Evolutionary conservation across 2,797 vertebrate species (phyloP), one percentile per base, ranked within the genome.

Genomic region (Orientallactaga sibirica): DNA sequence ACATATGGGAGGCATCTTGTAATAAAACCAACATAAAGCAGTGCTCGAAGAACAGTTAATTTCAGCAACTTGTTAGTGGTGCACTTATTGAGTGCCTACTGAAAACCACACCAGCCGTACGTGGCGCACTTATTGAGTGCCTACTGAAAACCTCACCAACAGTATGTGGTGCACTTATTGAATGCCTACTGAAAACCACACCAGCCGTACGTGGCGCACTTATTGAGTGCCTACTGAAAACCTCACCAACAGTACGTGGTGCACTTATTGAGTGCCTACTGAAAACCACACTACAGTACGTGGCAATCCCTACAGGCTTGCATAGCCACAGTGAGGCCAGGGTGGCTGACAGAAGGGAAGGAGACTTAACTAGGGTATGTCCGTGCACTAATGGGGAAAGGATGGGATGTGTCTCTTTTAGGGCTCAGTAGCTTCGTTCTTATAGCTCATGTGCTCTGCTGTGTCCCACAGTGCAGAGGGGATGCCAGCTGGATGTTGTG

Each of bases 301-400:
- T 6, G 37, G 67, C 62, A 29, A 29, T 18, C 15, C 1, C 37
- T 4, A 7, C 15, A 27, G 73, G 48, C 25, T n/a, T 11, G 10
- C 48, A 3, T 0, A 2, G 19, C 24, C n/a, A 16, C 2, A 0
- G 81, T 12, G 71, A 16, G 16, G 22, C 22, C 19, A 4, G 18
- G 4, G 58, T 58, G 20, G 64, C 41, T 41, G 2, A 0, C 10
- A 62, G 80, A 82, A n/a, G n/a, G 0, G 1, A 43, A 29, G 48
- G 68, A 24, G 12, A 37, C 29, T 48, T 25, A 58, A 14, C 73
- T 19, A 2, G 52, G 52, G 33, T 15, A 3, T 2, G 15, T 0
- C 2, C 9, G 3, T 16, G 12, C 20, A 61, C 16, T 22, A 24
- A 25, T 2, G 52, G 76, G 37, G 89, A 33, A 48, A 84, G 19